These are phyloP conservation scores for Actias luna DNA, from an alignment of 2,888 invertebrate species.

Conservation along the genomic window DNA sequence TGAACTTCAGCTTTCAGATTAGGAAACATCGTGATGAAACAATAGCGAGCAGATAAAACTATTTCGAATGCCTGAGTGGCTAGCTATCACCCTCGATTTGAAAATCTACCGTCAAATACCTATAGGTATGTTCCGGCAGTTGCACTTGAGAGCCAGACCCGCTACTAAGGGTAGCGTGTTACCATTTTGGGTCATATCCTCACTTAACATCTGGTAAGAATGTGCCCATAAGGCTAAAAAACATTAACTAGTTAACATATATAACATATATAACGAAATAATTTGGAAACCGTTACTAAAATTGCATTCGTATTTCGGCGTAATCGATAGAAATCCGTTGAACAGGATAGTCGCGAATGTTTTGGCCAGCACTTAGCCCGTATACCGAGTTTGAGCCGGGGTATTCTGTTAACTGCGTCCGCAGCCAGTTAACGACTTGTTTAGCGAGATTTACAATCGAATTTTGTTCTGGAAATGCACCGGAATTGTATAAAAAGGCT, in stretches of 20 bases:
- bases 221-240: too few relatives aligned
- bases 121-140: too few relatives aligned
- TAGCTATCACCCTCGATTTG: too few relatives aligned
- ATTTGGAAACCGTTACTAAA: background rate
- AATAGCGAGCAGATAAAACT: too few relatives aligned
- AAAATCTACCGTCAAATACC: too few relatives aligned
- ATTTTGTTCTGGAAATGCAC: conserved; percentile 10
- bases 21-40: too few relatives aligned
- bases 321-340: conserved; percentile 1
- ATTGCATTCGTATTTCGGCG: background rate
- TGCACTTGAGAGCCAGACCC: too few relatives aligned
- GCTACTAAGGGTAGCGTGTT: too few relatives aligned
- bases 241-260: background rate
- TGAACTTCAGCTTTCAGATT: too few relatives aligned
- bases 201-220: too few relatives aligned
- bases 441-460: conserved; percentile 15
- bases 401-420: conserved; percentile 15
- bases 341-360: conserved; percentile 8
- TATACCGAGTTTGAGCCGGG: background rate
- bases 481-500: background rate
- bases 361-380: background rate
- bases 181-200: too few relatives aligned
- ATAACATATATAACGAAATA: background rate
- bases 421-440: conserved; percentile 15
- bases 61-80: too few relatives aligned